A percentile compares a stretch with the other conserved stretches of the same genome.
Conservation (phyloP, 2,113 vertebrate species). For the Engystomops pustulosus region DNA sequence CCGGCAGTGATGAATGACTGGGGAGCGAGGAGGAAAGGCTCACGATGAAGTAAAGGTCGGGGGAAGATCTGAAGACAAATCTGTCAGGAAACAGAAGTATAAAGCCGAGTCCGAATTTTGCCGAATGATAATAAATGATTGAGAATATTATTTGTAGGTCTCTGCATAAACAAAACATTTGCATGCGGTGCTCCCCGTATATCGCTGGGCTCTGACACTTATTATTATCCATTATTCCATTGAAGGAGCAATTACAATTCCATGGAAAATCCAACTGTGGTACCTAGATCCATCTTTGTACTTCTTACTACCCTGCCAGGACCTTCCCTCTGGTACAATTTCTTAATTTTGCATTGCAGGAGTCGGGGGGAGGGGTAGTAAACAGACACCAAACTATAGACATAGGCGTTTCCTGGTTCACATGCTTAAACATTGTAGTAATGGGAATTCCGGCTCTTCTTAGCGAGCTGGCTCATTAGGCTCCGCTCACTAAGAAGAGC, state of each 20-base stretch:
- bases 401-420: no score
- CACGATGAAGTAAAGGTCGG: conserved; percentile 36
- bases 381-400: no score
- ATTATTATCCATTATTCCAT: no score
- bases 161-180: neutral
- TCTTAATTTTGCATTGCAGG: no score
- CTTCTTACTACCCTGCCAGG: neutral
- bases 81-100: conserved; percentile 25
- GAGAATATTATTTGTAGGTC: neutral
- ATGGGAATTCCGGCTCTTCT: no score
- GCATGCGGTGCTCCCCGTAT: no score
- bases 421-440: no score
- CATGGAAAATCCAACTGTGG: neutral
- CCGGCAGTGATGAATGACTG: conserved; percentile 39
- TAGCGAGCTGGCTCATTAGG: no score
- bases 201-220: neutral
- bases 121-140: neutral
- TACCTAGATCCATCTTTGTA: no score
- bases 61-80: conserved; percentile 30
- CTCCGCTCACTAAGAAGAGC: no score
- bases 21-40: neutral
- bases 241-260: neutral
- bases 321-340: no score
- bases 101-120: neutral
- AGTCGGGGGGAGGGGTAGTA: no score